Conservation (phyloP, 2,113 vertebrate species). For the Nothoprocta pentlandii region DNA sequence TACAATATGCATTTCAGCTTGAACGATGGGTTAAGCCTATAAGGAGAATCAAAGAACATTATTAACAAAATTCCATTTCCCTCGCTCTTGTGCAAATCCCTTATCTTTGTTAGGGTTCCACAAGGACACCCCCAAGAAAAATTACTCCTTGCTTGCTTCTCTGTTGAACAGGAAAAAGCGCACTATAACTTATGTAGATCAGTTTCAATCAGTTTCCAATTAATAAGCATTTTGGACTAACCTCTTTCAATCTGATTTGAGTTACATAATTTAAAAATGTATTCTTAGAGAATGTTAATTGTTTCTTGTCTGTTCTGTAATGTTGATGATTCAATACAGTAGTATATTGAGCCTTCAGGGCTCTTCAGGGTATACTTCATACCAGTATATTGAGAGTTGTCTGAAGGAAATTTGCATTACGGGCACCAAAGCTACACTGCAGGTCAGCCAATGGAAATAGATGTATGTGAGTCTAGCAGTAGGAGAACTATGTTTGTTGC, state of each 20-base stretch:
- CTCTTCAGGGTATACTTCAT: no score
- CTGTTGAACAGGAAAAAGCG: neutral
- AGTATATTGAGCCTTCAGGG: no score
- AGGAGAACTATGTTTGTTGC: neutral
- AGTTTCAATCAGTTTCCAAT: neutral
- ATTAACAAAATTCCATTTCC: neutral
- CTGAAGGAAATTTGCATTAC: neutral
- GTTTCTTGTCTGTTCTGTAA: neutral
- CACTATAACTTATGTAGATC: neutral
- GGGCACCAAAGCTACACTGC: neutral
- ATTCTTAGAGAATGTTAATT: neutral
- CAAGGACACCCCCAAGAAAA: neutral
- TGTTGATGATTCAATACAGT: neutral
- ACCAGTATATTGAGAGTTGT: no score
- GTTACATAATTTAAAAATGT: neutral
- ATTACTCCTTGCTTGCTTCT: neutral
- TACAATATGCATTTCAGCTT: neutral
- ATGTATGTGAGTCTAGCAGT: neutral
- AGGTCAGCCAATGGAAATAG: neutral
- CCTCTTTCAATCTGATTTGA: neutral
- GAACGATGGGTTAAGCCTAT: neutral
- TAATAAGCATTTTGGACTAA: rapidly evolving
- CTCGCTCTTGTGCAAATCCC: neutral
- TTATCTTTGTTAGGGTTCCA: neutral
- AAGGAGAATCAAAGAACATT: neutral